These are phyloP conservation scores for Zosterops hypoxanthus DNA, from an alignment of 2,113 vertebrate species.

Conservation along the genomic window DNA sequence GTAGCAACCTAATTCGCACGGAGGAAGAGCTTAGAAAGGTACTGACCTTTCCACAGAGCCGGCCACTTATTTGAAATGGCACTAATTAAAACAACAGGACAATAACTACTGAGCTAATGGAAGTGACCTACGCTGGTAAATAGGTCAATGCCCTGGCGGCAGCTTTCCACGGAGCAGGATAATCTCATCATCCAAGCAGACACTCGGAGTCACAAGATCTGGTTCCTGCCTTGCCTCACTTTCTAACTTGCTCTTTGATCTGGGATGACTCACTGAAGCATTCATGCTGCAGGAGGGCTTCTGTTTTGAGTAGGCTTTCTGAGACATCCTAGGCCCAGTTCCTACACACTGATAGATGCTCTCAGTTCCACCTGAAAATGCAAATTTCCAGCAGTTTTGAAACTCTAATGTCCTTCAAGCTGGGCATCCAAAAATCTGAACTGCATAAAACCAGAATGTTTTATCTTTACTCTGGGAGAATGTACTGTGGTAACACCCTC, in stretches of 20 bases:
- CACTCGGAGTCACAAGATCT: not conserved
- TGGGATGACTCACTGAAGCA: not conserved
- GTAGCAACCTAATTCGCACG: slow-evolving; percentile 3
- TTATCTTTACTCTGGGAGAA: not conserved
- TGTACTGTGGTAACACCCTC: not conserved
- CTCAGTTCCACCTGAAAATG: not conserved
- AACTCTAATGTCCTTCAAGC: not conserved
- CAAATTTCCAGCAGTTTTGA: not conserved
- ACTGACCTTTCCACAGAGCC: slow-evolving; percentile 37
- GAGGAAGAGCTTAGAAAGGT: slow-evolving; percentile 16
- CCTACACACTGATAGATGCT: not conserved
- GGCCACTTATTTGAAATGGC: slow-evolving; percentile 23
- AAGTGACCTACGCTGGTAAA: not conserved
- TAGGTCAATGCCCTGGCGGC: not conserved
- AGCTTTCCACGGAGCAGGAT: not conserved
- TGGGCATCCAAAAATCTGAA: not conserved
- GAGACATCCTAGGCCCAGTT: not conserved
- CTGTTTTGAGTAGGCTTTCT: not conserved
- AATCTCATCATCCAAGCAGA: not conserved
- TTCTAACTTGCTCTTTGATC: slow-evolving; percentile 9
- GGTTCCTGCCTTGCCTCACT: not conserved
- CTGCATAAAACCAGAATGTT: not conserved
- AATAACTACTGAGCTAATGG: slow-evolving; percentile 17
- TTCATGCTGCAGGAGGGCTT: not conserved
- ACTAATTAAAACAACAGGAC: slow-evolving; percentile 39